Evolutionary conservation across 1,140 invertebrate species (phyloP).

Genomic region (Tetramorium parvispinum): DNA sequence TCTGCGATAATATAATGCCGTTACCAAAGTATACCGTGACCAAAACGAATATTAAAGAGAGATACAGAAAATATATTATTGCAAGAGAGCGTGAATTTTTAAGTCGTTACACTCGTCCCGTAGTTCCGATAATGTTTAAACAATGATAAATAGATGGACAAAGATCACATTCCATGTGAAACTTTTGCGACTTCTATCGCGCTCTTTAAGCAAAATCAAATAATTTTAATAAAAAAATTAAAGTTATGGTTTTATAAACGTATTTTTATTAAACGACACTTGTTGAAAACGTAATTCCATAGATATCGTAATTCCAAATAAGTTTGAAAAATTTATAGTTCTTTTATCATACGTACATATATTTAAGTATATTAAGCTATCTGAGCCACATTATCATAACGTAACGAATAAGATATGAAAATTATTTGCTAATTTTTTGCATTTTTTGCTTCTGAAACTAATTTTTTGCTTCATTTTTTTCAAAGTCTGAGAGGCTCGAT

Average conservation of each 20-base stretch:
- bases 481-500: too few species aligned
- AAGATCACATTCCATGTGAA: conserved; percentile 33
- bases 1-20: conserved; percentile 26
- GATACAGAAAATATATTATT: conserved; percentile 39
- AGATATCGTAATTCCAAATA: conserved; percentile 38
- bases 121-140: conserved; percentile 38
- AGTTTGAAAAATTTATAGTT: too few species aligned
- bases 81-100: background rate
- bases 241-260: conserved; percentile 11
- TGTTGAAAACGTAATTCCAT: conserved; percentile 37
- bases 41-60: conserved; percentile 42
- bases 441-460: too few species aligned
- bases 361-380: too few species aligned
- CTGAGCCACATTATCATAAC: too few species aligned
- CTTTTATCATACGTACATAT: too few species aligned
- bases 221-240: too few species aligned
- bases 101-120: conserved; percentile 22
- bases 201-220: conserved; percentile 66
- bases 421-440: too few species aligned
- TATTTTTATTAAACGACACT: conserved; percentile 61
- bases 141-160: conserved; percentile 44
- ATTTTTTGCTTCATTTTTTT: too few species aligned
- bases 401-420: too few species aligned
- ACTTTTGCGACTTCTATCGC: conserved; percentile 50
- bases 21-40: background rate